Evolutionary conservation across 2,113 vertebrate genomes (phyloP).

Genomic region (Engraulis encrasicolus): DNA sequence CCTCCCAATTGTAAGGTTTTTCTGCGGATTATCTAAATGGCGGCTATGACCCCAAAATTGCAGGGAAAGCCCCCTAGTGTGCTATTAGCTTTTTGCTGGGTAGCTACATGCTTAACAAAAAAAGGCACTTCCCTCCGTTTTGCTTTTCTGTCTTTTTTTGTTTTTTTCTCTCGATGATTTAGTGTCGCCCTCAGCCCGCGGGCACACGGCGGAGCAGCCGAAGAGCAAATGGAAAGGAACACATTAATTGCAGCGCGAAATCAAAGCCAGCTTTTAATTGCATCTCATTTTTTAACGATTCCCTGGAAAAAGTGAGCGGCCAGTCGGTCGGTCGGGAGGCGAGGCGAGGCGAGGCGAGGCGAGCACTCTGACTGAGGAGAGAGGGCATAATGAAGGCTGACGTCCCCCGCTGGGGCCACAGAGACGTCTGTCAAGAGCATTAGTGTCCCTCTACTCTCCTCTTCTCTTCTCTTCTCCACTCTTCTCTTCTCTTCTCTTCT

Average conservation of each 20-base stretch:
- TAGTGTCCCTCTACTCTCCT: not conserved
- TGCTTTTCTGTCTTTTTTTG: too few species aligned
- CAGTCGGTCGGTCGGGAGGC: too few species aligned
- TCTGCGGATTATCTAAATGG: not conserved
- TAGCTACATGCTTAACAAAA: not conserved
- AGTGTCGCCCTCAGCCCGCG: not conserved
- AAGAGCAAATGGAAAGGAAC: not conserved
- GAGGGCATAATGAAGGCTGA: not conserved
- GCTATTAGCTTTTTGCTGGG: not conserved
- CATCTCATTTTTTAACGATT: constrained; percentile 7
- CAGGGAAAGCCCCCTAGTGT: not conserved
- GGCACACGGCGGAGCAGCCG: not conserved
- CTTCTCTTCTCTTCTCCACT: too few species aligned
- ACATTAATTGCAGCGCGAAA: not conserved
- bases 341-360: too few species aligned
- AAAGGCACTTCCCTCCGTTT: not conserved
- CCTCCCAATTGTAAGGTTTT: not conserved
- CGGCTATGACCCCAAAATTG: not conserved
- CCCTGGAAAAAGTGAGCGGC: not conserved
- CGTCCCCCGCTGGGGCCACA: not conserved
- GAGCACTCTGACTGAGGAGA: not conserved
- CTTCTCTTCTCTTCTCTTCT: too few species aligned
- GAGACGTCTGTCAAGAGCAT: not conserved
- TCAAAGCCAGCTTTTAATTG: constrained; percentile 18
- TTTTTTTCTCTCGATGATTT: not conserved